Evolutionary conservation across 2,888 invertebrate genomes (phyloP), one percentile per base, ranked within the genome.

Genomic region (Arctia plantaginis): DNA sequence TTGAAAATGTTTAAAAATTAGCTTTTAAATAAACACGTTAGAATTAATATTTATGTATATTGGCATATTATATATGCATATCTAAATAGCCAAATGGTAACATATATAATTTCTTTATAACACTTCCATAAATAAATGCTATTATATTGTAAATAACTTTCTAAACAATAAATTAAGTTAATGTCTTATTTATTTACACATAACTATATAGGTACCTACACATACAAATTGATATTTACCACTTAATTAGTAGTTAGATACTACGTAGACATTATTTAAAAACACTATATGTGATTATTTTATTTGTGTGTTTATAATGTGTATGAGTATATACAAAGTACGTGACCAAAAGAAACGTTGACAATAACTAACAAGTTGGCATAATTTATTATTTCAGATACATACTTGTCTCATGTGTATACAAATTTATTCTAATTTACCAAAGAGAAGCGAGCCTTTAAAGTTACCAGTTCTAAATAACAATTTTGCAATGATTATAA

Each of bases 101-200:
- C 13, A 65, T 18, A 7, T 67, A 69, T 39, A 69, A 18, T 15
- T 59, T 20, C 41, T 69, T 20, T 39, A 69, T 18, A 59, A 59
- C 35, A 41, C 27, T 41, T 39, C 69, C 13, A 55, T 55, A 59
- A 59, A 39, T 59, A 35, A 41, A 27, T 35, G n/a, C 51, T 47
- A 47, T 20, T 3, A 47, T 47, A 7, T 69, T 69, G 13, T n/a
- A 35, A 27, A 55, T 69, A 35, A 69, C 69, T 69, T 69, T 69
- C 59, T 59, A 69, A 59, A 18, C 8, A 69, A 41, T 27, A 39
- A 69, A 69, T 69, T 69, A 62, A 27, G 18, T 39, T 69, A 13
- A 69, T 67, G 39, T 59, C 27, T 69, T 33, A 55, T 35, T 55
- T 35, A 69, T 27, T 27, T 69, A n/a, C n/a, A 69, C 35, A 15